Conservation (phyloP, 2,888 invertebrate genomes). For the Strigamia maritima region DNA sequence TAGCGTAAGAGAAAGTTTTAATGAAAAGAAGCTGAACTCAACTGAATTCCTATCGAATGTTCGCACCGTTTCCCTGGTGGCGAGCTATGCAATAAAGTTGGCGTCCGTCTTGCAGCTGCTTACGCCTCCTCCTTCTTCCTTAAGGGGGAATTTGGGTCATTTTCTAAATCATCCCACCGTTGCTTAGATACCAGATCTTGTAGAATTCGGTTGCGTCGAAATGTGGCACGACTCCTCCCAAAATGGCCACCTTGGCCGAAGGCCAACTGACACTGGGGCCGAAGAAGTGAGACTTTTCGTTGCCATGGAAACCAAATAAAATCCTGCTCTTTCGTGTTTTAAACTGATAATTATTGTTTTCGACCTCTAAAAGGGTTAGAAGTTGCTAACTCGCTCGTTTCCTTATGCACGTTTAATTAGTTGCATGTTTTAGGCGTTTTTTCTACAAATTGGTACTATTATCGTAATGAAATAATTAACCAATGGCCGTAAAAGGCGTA, state of each 20-base stretch:
- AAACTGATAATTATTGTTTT: neutral
- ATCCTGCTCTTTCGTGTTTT: neutral
- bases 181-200: slow-evolving; percentile 11
- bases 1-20: slow-evolving; percentile 9
- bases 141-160: slow-evolving; percentile 32
- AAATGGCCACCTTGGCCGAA: slow-evolving; percentile 25
- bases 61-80: slow-evolving; percentile 24
- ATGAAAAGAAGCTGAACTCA: neutral
- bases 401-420: too few species aligned
- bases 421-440: too few species aligned
- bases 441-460: too few species aligned
- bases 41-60: neutral
- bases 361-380: too few species aligned
- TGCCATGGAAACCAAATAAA: slow-evolving; percentile 2
- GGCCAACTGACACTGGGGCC: slow-evolving; percentile 20
- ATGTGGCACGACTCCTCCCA: slow-evolving; percentile 1
- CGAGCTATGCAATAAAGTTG: slow-evolving; percentile 27
- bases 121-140: slow-evolving; percentile 26
- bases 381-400: too few species aligned
- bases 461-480: too few species aligned
- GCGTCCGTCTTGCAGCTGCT: slow-evolving; percentile 21
- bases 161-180: slow-evolving; percentile 29
- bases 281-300: neutral
- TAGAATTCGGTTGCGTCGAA: neutral
- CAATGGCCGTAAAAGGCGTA: neutral